These are phyloP conservation scores for Dicrurus megarhynchus DNA, from an alignment of 2,113 vertebrate genomes.

Conservation along the genomic window DNA sequence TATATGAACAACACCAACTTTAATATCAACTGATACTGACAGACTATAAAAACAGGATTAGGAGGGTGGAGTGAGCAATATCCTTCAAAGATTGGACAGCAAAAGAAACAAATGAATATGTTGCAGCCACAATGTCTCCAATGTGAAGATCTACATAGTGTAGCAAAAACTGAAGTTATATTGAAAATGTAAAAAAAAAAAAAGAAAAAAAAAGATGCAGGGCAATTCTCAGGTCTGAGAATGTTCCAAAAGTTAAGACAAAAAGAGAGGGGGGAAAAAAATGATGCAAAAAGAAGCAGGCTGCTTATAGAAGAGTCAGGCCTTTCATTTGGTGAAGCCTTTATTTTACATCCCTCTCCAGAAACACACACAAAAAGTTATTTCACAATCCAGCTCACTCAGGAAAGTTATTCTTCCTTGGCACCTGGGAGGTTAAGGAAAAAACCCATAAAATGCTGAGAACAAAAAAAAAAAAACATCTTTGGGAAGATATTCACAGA, in stretches of 20 bases:
- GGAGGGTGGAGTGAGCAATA: not conserved
- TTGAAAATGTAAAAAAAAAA: not conserved
- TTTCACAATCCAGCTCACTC: conserved; percentile 58
- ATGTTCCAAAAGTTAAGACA: not conserved
- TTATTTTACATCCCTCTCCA: conserved; percentile 44
- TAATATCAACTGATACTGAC: conserved; percentile 46
- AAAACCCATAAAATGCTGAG: not conserved
- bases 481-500: conserved; percentile 78
- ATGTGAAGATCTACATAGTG: conserved; percentile 59
- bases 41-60: conserved; percentile 3
- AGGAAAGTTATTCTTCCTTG: conserved; percentile 39
- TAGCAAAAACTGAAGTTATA: conserved; percentile 11
- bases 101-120: not conserved
- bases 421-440: not conserved
- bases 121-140: conserved; percentile 59
- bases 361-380: conserved; percentile 3
- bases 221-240: conserved; percentile 3
- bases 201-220: not conserved
- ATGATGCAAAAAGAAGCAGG: not conserved
- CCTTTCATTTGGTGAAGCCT: conserved; percentile 50
- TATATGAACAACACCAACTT: conserved; percentile 59
- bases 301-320: conserved; percentile 35
- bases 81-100: conserved; percentile 53
- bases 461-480: conserved; percentile 50
- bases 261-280: not conserved